Conservation (phyloP, 2,888 invertebrate species). For the Nymphalis polychloros region DNA sequence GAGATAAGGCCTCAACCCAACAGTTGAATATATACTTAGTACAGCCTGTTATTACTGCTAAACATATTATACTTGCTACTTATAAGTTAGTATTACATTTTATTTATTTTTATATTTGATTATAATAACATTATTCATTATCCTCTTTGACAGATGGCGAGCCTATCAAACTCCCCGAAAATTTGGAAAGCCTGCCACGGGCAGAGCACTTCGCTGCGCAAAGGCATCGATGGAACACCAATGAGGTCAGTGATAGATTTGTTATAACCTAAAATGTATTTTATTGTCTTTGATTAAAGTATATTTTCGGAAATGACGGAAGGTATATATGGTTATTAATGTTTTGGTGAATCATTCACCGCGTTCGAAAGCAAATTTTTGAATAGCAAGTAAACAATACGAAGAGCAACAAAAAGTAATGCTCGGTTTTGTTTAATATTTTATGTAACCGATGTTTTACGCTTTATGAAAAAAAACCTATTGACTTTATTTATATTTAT, state of each 20-base stretch:
- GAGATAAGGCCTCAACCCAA: too few species aligned
- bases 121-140: too few species aligned
- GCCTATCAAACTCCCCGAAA: constrained; percentile 96
- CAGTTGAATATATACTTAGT: too few species aligned
- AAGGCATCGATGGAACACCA: constrained; percentile 99
- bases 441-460: too few species aligned
- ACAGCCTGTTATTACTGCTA: too few species aligned
- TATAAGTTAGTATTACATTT: not conserved
- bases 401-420: not conserved
- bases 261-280: not conserved
- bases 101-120: not conserved
- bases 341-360: not conserved
- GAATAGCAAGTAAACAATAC: not conserved
- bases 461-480: too few species aligned
- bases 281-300: too few species aligned
- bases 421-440: too few species aligned
- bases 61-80: too few species aligned
- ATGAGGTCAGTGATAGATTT: constrained; percentile 87
- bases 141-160: constrained; percentile 87
- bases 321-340: not conserved
- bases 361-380: not conserved
- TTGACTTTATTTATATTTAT: too few species aligned
- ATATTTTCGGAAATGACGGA: too few species aligned
- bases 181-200: constrained; percentile 95
- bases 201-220: constrained; percentile 97